phyloP scores from a whole-genome alignment of 2,888 invertebrate species.

The Tachina lurida region DNA sequence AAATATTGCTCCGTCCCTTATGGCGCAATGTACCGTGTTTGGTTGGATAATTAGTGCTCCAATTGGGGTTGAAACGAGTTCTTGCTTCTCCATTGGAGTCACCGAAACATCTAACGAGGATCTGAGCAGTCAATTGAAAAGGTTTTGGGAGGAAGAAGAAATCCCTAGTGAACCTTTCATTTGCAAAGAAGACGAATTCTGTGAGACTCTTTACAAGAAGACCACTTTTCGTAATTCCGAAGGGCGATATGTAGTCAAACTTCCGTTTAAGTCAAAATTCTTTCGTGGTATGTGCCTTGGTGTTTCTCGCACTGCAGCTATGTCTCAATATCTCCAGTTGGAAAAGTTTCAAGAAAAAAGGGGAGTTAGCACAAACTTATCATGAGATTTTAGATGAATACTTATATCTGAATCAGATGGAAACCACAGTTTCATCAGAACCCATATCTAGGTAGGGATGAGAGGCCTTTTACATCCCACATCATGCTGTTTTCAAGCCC shows the following conservation, averaged over 20 bases:
- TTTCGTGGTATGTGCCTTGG: neutral
- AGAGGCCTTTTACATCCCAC: no score
- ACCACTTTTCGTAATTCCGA: neutral
- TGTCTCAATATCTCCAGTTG: conserved; percentile 10
- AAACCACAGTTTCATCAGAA: no score
- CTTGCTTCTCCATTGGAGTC: conserved; percentile 1
- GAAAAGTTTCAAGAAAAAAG: conserved; percentile 4
- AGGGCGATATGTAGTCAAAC: neutral
- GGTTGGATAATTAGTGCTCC: conserved; percentile 50
- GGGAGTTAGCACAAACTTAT: neutral
- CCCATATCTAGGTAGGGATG: no score
- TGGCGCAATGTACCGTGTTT: conserved; percentile 17
- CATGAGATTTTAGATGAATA: no score
- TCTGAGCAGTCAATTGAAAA: neutral
- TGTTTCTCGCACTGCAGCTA: neutral
- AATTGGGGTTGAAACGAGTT: neutral
- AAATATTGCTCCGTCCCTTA: neutral
- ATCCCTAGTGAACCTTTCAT: neutral
- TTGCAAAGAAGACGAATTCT: conserved; percentile 29
- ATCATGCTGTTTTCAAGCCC: no score
- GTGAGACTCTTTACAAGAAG: neutral
- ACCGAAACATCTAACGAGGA: neutral
- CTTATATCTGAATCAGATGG: no score
- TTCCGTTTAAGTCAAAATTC: neutral
- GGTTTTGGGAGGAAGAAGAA: conserved; percentile 50